Conservation (phyloP, 2,113 vertebrate genomes). For the Eira barbara region DNA sequence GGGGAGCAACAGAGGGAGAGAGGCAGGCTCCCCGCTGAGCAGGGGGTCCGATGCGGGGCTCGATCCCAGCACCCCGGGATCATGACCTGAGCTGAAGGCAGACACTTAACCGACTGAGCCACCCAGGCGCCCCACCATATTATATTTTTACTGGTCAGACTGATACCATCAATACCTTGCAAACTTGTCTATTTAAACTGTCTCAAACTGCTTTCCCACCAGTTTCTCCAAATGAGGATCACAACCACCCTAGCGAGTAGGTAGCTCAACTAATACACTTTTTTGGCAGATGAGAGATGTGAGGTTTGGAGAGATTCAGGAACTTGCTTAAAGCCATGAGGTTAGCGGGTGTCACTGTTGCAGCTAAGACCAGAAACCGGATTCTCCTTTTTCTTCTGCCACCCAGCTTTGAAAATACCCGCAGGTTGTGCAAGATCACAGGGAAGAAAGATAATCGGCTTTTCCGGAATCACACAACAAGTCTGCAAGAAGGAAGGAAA, state of each 20-base stretch:
- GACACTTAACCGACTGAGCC: background rate
- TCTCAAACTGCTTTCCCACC: background rate
- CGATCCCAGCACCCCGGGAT: background rate
- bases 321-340: background rate
- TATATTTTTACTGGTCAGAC: background rate
- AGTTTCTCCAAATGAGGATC: background rate
- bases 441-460: fast-evolving
- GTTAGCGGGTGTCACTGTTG: background rate
- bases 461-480: background rate
- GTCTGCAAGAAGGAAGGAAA: background rate
- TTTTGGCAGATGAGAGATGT: background rate
- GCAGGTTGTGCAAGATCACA: background rate
- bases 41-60: background rate
- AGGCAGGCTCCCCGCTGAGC: background rate
- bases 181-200: background rate
- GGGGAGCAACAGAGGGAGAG: background rate
- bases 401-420: background rate
- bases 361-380: background rate
- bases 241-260: background rate
- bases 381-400: background rate
- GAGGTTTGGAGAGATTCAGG: background rate
- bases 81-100: background rate
- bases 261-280: background rate
- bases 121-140: background rate
- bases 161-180: background rate